These are phyloP conservation scores for Coenonympha glycerion DNA, from an alignment of 2,888 invertebrate genomes.

Conservation along the genomic window DNA sequence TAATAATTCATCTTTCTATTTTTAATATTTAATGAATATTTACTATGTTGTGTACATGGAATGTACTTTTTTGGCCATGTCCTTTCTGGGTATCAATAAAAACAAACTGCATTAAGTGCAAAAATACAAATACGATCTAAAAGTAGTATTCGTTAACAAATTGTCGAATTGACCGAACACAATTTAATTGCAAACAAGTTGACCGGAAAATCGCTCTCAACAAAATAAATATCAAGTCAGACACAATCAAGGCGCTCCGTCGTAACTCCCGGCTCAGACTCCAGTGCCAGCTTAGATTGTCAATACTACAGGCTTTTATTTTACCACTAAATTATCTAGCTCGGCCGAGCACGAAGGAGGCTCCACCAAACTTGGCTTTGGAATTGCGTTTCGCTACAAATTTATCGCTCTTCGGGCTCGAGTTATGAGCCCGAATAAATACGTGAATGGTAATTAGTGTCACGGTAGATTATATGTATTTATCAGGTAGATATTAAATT, in stretches of 20 bases:
- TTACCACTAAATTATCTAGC: background rate
- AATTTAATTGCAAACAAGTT: background rate
- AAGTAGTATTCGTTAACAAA: background rate
- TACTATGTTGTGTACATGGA: too few relatives aligned
- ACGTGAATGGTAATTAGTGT: background rate
- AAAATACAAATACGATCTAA: too few relatives aligned
- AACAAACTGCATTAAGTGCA: background rate
- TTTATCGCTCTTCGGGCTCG: background rate
- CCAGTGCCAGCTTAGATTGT: background rate
- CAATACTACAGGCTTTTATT: background rate
- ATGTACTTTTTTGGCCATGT: too few relatives aligned
- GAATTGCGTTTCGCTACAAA: background rate
- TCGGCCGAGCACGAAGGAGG: background rate
- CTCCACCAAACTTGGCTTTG: background rate
- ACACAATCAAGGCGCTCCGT: background rate
- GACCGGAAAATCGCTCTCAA: background rate
- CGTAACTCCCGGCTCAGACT: too few relatives aligned
- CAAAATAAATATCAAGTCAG: background rate
- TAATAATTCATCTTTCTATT: too few relatives aligned
- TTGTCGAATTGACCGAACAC: background rate
- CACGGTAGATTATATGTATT: too few relatives aligned
- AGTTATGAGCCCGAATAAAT: background rate
- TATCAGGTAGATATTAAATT: too few relatives aligned
- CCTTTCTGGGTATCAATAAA: background rate
- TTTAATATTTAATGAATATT: too few relatives aligned